Percentiles rank a stretch among this genome's conserved stretches.
These are phyloP conservation scores for Frankliniella intonsa DNA, from an alignment of 2,888 invertebrate species.

Conservation along the genomic window DNA sequence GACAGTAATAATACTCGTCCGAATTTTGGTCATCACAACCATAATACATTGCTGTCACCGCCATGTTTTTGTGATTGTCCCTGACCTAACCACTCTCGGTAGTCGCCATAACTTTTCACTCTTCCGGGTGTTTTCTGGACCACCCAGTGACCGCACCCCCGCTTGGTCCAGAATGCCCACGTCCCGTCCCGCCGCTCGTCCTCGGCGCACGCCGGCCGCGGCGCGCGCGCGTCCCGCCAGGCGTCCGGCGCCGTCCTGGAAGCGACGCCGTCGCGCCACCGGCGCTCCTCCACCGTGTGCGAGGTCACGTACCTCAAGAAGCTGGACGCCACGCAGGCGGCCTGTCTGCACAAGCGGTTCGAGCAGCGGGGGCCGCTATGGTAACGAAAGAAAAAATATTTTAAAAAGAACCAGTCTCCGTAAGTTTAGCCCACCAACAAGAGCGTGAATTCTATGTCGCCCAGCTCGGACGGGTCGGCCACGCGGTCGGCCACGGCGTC, in stretches of 20 bases:
- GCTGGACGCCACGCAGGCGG: constrained; percentile 9
- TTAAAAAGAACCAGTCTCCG: no score
- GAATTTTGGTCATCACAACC: no score
- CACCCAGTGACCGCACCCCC: background rate
- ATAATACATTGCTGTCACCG: no score
- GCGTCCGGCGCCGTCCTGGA: background rate
- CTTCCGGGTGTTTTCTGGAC: no score
- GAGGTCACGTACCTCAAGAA: constrained; percentile 23
- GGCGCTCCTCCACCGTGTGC: background rate
- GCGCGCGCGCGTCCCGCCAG: background rate
- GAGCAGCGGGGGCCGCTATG: background rate
- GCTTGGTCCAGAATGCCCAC: background rate
- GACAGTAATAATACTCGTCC: no score
- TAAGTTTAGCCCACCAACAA: no score
- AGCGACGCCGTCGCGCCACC: background rate
- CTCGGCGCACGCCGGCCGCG: background rate
- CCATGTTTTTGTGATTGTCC: no score
- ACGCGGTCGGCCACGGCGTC: background rate
- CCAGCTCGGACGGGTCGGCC: background rate
- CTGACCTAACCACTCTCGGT: no score
- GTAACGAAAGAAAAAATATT: background rate
- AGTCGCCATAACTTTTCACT: no score
- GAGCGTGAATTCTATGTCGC: background rate
- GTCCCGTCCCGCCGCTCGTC: background rate
- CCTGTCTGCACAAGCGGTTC: constrained; percentile 12